Evolutionary conservation across 2,113 vertebrate species (phyloP).

Genomic region (Silurus glanis): DNA sequence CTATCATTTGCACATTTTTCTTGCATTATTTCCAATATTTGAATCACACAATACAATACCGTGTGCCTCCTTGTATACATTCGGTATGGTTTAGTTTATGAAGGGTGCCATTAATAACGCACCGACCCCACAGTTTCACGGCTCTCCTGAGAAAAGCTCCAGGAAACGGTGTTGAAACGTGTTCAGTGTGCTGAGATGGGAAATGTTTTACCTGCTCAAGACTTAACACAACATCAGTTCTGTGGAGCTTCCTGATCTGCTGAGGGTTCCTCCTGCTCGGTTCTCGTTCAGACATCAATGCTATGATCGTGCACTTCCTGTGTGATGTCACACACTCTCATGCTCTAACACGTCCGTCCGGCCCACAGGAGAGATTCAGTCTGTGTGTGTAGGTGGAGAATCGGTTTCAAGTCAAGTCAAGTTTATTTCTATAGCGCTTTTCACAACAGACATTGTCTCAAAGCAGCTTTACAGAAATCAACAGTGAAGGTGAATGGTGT

Average conservation of each 20-base stretch:
- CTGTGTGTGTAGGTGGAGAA: no score
- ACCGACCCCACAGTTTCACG: neutral
- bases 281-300: neutral
- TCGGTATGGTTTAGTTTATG: neutral
- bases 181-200: neutral
- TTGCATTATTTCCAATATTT: neutral
- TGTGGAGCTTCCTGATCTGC: conserved; percentile 11
- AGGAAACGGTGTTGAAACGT: neutral
- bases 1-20: neutral
- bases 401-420: no score
- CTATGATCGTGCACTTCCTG: neutral
- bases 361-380: no score
- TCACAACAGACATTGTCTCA: no score
- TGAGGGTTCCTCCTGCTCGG: neutral
- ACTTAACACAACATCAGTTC: neutral
- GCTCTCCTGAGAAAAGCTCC: neutral
- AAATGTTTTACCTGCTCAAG: neutral
- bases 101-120: neutral
- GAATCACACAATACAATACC: neutral
- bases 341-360: no score
- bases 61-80: neutral
- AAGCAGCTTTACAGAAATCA: no score
- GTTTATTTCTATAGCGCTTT: no score
- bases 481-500: no score
- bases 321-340: no score